Base-by-base conservation (phyloP, 2,888 invertebrate genomes). In the Agrotis exclamationis region DNA sequence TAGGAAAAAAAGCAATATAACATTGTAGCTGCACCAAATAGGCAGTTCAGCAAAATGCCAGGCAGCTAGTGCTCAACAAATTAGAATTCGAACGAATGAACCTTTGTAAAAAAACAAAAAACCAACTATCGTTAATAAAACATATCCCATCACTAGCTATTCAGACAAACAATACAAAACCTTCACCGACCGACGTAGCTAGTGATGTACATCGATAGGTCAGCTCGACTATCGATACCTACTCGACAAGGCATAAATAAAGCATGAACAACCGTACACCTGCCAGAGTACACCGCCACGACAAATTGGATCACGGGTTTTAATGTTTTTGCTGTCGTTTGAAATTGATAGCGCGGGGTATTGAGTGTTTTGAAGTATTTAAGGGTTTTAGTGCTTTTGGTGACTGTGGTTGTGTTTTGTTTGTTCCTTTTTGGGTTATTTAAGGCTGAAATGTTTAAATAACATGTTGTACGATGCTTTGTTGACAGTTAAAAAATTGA, bases 181-280 rank as follows among this genome's bases (percentile, higher is more conserved):
- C 62, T 51, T 60, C 57, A 66, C 58, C 51, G 9, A 66, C 51
- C 53, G 57, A 53, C 57, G 53, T 78, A 67, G 76, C 72, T 80
- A 79, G 79, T 79, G 79, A 80, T 79, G 79, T 80, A 77, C 77
- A 62, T 67, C 66, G 68, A 81, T 82, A 85, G 83, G 83, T 83
- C 82, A 82, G 69, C 71, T 71, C 74, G 68, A 75, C 70, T 74
- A 77, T 84, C 82, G 80, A 84, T 82, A 77, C 71, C 63, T 69
- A 76, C 66, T 82, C 82, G 74, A 82, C 80, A 70, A 74, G 73
- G 74, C 72, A 85, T 85, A 86, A 85, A 86, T 84, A 85, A 86
- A 84, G 84, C 83, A 85, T 84, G 85, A 79, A 82, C 83, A 77
- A 63, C 68, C 58, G 85, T 84, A 75, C 85, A 85, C 85, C 85